Evolutionary conservation across 2,888 invertebrate genomes (phyloP), one percentile per base, ranked within the genome.

Genomic region (Hirtodrosophila duncani): DNA sequence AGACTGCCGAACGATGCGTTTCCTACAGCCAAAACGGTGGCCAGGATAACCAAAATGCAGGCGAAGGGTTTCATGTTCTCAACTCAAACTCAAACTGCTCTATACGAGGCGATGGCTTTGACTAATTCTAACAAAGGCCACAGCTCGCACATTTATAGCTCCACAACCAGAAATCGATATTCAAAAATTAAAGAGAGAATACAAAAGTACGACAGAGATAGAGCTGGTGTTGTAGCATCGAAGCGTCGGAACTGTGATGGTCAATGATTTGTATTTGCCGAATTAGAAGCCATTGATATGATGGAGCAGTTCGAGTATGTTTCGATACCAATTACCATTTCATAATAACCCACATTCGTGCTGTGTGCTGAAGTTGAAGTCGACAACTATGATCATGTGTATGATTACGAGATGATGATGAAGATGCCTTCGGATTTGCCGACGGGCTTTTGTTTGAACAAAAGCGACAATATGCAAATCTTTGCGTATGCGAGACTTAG

Each of bases 1-100:
- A 83, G 59, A 16, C 58, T 23, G 1, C 61, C 78, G 36, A 83
- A 42, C 2, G 83, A 70, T 16, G 74, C 80, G 42, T 82, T 68
- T 2, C 69, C 60, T 13, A 65, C 53, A 58, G 72, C 75, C 39
- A 68, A 55, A 30, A 82, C 21, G 20, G 79, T 67, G 44, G 67
- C 71, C 18, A 79, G 62, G 63, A 83, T 68, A 44, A 82, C 65
- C 56, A 83, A 53, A 45, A 80, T 48, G 62, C 74, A 71, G 50
- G 60, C 43, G 49, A 83, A 83, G 20, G 66, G 68, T 62, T 74
- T 84, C 83, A 83, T 83, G 66, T 67, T 62, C 72, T 84, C 83
- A 83, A 84, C 14, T 45, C 38, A 46, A 56, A 9, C 23, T 21
- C 10, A 23, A 43, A 27, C 57, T 61, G 61, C 34, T 77, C 51